A percentile compares a stretch with the other conserved stretches of the same genome.
Evolutionary conservation across 2,888 invertebrate genomes (phyloP).

Genomic region (Brenthis daphne): DNA sequence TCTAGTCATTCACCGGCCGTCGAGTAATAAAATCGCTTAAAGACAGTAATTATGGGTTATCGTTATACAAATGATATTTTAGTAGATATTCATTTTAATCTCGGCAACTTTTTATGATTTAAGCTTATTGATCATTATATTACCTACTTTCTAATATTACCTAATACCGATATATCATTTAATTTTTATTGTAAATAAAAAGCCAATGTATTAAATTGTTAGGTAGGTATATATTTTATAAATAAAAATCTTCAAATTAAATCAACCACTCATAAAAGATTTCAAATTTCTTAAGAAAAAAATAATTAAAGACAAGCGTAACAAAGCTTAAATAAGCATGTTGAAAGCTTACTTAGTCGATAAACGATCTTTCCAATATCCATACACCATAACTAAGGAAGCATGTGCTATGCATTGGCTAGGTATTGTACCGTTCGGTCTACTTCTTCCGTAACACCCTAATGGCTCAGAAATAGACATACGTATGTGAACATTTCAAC

Average conservation of each 20-base stretch:
- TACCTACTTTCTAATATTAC: too few species aligned
- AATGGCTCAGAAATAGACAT: slow-evolving; percentile 53
- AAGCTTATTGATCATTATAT: too few species aligned
- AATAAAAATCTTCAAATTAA: too few species aligned
- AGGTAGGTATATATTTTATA: too few species aligned
- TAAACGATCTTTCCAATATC: too few species aligned
- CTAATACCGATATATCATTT: too few species aligned
- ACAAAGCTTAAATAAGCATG: not conserved
- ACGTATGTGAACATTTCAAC: too few species aligned
- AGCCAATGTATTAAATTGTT: too few species aligned
- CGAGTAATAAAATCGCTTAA: slow-evolving; percentile 70
- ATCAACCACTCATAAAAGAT: too few species aligned
- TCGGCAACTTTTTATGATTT: too few species aligned
- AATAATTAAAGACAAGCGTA: not conserved
- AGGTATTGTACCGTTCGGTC: slow-evolving; percentile 67
- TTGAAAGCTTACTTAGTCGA: too few species aligned
- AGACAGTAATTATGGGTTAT: slow-evolving; percentile 47
- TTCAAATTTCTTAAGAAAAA: not conserved
- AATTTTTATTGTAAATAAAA: too few species aligned
- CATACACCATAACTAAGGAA: not conserved
- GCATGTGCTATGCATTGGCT: slow-evolving; percentile 51
- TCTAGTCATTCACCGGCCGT: slow-evolving; percentile 65
- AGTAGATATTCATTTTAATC: not conserved
- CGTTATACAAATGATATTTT: slow-evolving; percentile 6
- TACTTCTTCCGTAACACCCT: slow-evolving; percentile 58